Evolutionary conservation across 2,113 vertebrate genomes (phyloP).

Genomic region (Phasianus colchicus): DNA sequence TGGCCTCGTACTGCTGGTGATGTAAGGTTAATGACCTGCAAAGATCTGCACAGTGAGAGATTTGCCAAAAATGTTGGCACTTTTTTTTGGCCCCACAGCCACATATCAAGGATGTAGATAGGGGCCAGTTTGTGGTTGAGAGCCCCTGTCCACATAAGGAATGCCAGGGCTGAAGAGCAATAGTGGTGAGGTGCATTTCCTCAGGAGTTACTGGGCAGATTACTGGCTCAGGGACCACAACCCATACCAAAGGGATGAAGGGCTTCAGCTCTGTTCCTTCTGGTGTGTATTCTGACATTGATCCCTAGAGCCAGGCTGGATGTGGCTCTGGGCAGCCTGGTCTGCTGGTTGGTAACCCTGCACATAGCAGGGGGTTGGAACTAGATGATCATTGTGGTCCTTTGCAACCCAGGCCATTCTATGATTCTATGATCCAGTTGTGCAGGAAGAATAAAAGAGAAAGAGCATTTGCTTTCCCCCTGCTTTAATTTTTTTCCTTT

Average conservation of each 20-base stretch:
- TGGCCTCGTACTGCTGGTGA: background rate
- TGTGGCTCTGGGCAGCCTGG: too few species aligned
- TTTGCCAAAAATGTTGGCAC: slow-evolving; percentile 43
- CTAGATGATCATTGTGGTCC: too few species aligned
- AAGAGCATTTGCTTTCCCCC: background rate
- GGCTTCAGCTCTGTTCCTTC: background rate
- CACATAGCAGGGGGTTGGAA: too few species aligned
- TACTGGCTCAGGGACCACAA: rapidly evolving
- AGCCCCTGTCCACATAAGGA: rapidly evolving
- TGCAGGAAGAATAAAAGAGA: background rate
- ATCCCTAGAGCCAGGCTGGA: too few species aligned
- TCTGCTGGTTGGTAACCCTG: background rate
- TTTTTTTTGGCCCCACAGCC: slow-evolving; percentile 17
- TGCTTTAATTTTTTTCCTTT: background rate
- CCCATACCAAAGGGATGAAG: background rate
- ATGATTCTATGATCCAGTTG: background rate
- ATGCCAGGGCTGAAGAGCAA: rapidly evolving
- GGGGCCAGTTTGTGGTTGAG: background rate
- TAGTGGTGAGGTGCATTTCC: background rate
- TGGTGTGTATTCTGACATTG: background rate
- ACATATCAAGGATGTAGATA: background rate
- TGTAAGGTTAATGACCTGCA: slow-evolving; percentile 60
- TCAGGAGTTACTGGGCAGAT: background rate
- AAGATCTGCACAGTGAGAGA: background rate
- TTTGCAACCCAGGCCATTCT: too few species aligned